phyloP scores from a whole-genome alignment of 2,113 vertebrate genomes.

The Trachemys scripta region DNA sequence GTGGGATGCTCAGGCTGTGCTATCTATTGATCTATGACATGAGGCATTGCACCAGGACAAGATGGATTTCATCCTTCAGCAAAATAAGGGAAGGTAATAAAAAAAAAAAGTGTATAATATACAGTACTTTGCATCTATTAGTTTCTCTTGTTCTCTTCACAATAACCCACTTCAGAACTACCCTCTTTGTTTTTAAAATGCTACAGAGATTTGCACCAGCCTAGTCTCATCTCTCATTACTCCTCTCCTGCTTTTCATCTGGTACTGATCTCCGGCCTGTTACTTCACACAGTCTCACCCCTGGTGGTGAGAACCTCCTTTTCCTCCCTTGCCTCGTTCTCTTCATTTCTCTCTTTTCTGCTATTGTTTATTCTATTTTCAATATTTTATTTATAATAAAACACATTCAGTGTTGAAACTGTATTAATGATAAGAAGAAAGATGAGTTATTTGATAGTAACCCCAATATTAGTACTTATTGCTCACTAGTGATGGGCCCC shows the following conservation, averaged over 20 bases:
- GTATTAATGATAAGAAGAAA: not conserved
- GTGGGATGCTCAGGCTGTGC: conserved; percentile 10
- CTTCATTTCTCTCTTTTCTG: not conserved
- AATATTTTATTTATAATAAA: not conserved
- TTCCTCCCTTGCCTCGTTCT: not conserved
- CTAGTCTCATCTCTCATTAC: not conserved
- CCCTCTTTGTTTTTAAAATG: not conserved
- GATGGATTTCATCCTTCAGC: not conserved
- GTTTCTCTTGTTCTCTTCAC: not conserved
- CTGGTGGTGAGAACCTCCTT: not conserved
- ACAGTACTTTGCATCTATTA: not conserved
- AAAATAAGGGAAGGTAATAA: not conserved
- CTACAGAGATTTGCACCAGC: not conserved
- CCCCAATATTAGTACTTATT: not conserved
- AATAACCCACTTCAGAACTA: not conserved
- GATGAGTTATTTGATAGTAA: not conserved
- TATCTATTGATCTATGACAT: conserved; percentile 6
- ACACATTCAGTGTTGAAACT: conserved; percentile 19
- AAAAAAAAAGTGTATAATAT: conserved; percentile 3
- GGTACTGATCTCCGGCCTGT: not conserved
- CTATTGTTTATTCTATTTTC: not conserved
- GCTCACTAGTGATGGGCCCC: conserved; percentile 31
- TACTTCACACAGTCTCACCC: not conserved
- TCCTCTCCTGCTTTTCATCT: not conserved
- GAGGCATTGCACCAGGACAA: not conserved